Evolutionary conservation across 2,797 vertebrate species (phyloP), one percentile per base, ranked within the genome.

Genomic region (Chloroceryle amazona): DNA sequence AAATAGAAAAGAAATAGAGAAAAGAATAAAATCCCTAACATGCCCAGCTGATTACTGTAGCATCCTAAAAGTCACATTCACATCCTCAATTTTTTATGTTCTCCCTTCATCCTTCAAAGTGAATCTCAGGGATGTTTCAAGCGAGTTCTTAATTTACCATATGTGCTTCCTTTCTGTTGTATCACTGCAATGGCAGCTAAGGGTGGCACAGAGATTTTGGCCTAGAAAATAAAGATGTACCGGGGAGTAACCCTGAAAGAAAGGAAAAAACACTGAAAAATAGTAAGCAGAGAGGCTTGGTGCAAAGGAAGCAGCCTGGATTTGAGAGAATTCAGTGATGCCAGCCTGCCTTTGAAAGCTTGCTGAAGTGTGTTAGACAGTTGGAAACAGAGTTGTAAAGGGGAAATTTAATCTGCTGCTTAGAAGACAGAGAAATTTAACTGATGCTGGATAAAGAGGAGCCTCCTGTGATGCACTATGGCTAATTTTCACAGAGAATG

Each of bases 281-380:
- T 2, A 54, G n/a, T 26, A n/a, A 82, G 39, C 63, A 42, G 51
- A 75, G 66, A 86, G 62, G 21, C 52, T 55, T 35, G 26, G 14
- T 66, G 58, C 81, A 94, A 66, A 83, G 72, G 25, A 81, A 57
- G 49, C 81, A 62, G 75, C 39, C 25, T 86, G 70, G 68, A 19
- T 47, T 81, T 74, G 54, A 83, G 86, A 65, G 46, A 91, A 47
- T 39, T 86, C 54, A 17, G 44, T 81, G 93, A 33, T 86, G 62
- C 67, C 79, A 88, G 51, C 31, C 23, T 92, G 75, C 71, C 65
- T 93, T 72, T 88, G 91, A 91, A 88, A 81, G 80, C 73, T 79
- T 82, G 75, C 51, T 81, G 73, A 66, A 94, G 39, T 92, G 62
- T 26, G 7, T 93, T 81, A 96, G 96, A 42, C 58, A 79, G 51